Percentiles rank a stretch among this genome's conserved stretches.
These are phyloP conservation scores for Calyptomena viridis DNA, from an alignment of 2,113 vertebrate species.

Conservation along the genomic window DNA sequence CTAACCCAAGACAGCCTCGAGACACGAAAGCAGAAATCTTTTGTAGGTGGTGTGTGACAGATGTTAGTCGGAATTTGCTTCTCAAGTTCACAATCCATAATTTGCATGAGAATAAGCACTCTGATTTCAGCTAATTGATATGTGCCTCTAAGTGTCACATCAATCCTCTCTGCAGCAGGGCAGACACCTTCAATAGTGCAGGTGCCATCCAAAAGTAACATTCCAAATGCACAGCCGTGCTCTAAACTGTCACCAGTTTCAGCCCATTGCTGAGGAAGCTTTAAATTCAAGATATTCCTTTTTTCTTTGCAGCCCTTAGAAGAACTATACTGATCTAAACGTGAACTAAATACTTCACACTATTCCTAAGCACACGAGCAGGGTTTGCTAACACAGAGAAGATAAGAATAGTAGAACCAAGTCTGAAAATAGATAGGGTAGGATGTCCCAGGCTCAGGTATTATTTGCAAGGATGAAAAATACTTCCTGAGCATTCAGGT, in stretches of 20 bases:
- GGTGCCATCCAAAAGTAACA: not conserved
- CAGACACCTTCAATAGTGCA: not conserved
- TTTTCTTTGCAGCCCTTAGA: not conserved
- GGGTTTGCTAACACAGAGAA: not conserved
- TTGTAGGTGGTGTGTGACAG: constrained; percentile 57
- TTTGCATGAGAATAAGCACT: constrained; percentile 56
- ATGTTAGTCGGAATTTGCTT: constrained; percentile 43
- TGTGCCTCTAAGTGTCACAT: not conserved
- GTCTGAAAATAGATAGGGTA: constrained; percentile 40
- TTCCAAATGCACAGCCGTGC: not conserved
- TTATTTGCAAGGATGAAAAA: constrained; percentile 38
- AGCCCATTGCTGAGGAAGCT: not conserved
- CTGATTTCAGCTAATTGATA: constrained; percentile 62
- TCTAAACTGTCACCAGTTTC: not conserved
- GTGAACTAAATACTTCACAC: not conserved
- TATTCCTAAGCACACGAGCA: not conserved
- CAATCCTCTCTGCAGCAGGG: not conserved
- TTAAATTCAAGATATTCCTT: not conserved
- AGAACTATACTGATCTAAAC: not conserved
- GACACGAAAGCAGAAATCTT: constrained; percentile 41
- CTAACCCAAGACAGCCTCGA: constrained; percentile 31
- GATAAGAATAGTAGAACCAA: not conserved
- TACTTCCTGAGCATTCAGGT: not conserved
- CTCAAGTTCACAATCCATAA: not conserved
- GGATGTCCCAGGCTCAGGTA: not conserved